phyloP scores from a whole-genome alignment of 2,113 vertebrate species.

The Plestiodon gilberti region DNA sequence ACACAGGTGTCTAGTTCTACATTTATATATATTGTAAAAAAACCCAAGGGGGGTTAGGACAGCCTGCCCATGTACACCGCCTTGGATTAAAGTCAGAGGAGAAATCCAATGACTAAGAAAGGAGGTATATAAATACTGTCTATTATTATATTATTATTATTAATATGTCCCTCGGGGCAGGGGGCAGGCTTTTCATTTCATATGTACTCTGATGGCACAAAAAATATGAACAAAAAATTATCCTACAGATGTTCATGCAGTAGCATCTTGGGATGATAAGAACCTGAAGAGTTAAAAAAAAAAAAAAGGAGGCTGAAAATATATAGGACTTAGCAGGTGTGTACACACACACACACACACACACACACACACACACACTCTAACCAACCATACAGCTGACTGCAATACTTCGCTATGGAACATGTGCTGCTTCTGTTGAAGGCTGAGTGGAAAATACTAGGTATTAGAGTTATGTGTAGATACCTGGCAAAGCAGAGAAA shows the following conservation, averaged over 20 bases:
- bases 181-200: too few species aligned
- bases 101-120: too few species aligned
- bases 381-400: neutral
- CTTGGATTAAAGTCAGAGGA: too few species aligned
- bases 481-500: neutral
- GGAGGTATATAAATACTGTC: too few species aligned
- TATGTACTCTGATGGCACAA: too few species aligned
- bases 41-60: too few species aligned
- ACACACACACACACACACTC: neutral
- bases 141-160: neutral
- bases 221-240: neutral
- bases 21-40: too few species aligned
- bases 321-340: neutral
- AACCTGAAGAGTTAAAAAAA: neutral
- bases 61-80: too few species aligned
- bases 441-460: neutral
- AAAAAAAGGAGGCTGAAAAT: neutral
- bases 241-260: too few species aligned
- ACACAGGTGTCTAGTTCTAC: too few species aligned
- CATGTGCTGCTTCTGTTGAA: neutral
- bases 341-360: neutral
- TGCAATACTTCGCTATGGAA: neutral
- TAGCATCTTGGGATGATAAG: neutral
- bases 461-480: slow-evolving; percentile 8
- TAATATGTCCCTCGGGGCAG: neutral